Percentiles rank a stretch among this genome's conserved stretches.
Evolutionary conservation across 2,113 vertebrate genomes (phyloP).

Genomic region (Poecilia latipinna): DNA sequence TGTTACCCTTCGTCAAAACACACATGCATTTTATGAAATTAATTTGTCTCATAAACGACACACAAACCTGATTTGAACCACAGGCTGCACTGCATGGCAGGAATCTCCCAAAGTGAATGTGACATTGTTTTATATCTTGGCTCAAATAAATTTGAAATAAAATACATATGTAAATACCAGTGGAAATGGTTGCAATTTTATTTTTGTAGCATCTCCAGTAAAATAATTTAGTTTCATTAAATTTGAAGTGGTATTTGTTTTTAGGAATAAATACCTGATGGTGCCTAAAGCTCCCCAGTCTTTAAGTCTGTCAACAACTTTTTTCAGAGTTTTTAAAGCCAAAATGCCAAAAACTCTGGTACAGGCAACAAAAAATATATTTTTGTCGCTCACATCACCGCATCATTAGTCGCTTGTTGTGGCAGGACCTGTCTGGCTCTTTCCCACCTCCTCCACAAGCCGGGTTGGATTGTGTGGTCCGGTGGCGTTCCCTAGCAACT

Average conservation of each 20-base stretch:
- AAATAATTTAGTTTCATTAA: background rate
- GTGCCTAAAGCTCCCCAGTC: background rate
- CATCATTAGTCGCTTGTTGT: constrained; percentile 25
- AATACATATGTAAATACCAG: too few relatives aligned
- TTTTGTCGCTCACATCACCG: constrained; percentile 13
- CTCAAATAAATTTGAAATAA: background rate
- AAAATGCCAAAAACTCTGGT: background rate
- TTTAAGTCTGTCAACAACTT: background rate
- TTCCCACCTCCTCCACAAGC: constrained; percentile 28
- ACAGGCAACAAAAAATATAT: background rate
- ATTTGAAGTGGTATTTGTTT: background rate
- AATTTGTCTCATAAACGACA: too few relatives aligned
- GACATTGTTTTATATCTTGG: background rate
- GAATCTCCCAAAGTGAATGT: background rate
- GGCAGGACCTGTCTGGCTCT: constrained; percentile 25
- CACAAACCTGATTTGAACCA: background rate
- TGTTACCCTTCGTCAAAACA: too few relatives aligned
- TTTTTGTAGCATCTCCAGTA: too few relatives aligned
- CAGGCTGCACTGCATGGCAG: background rate
- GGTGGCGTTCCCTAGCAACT: constrained; percentile 73
- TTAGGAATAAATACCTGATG: background rate
- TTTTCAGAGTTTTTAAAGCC: too few relatives aligned
- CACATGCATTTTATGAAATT: background rate
- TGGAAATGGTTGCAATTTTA: too few relatives aligned
- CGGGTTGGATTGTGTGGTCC: constrained; percentile 43